Base-by-base conservation (phyloP, 2,113 vertebrate genomes). In the Equus przewalskii region DNA sequence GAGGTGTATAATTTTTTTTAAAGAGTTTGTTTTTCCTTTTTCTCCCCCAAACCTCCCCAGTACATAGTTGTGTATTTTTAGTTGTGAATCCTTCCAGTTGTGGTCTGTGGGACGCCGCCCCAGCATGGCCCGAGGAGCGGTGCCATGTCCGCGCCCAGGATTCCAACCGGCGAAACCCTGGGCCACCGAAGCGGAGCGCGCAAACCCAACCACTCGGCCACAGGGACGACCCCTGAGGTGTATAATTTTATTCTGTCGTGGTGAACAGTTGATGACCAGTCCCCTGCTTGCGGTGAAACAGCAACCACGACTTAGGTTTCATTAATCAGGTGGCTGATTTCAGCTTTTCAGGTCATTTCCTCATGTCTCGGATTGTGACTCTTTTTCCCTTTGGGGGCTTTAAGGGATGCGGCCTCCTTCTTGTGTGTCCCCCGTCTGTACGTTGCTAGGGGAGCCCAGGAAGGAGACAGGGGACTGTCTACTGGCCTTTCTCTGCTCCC, bases 371-470 rank as follows among this genome's bases (percentile, higher is more conserved):
- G 36, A 49, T 60, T 13, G 14, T 22, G 56, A 78, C 26, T 62
- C 0, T 18, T 69, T 56, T 44, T 19, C 3, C 19, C 0, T 26
- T 69, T 33, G 64, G 73, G 28, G 21, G 3, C 9, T 28, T 13
- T 14, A 56, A 41, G 67, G 21, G 19, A 28, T 78, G n/a, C 22
- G 56, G 12, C 60, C 44, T 56, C n/a, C 69, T 83, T 41, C 33
- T 73, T 6, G n/a, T 19, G 54, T 26, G 15, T 46, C 19, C 51
- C 36, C 5, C 0, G 0, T 60, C n/a, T 80, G n/a, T 80, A 30
- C 13, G 67, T 46, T 36, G 24, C 56, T 21, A 11, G 30, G 4
- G 70, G 54, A 13, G 22, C 15, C 78, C 46, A 6, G 7, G 41
- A 22, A 24, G 60, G 44, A 93, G 30, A 21, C 4, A 0, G 33